phyloP scores from a whole-genome alignment of 2,113 vertebrate genomes.

The Saccopteryx leptura region DNA sequence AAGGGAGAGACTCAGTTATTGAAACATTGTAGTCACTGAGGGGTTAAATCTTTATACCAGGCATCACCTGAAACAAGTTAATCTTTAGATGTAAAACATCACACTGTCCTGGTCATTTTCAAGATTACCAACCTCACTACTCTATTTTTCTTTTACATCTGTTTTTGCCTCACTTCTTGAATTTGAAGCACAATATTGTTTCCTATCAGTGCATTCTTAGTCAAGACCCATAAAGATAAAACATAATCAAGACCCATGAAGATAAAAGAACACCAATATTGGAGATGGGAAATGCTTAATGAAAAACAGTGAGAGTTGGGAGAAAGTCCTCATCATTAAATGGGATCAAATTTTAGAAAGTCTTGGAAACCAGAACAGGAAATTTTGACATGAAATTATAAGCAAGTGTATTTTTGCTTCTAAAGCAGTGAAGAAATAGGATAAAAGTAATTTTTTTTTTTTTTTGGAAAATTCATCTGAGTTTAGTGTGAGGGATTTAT shows the following conservation, averaged over 20 bases:
- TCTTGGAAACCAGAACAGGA: not conserved
- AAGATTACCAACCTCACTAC: not conserved
- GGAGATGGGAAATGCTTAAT: not conserved
- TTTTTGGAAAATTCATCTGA: not conserved
- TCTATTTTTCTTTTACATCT: not conserved
- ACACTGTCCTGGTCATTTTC: not conserved
- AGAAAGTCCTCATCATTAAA: not conserved
- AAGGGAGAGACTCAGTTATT: not conserved
- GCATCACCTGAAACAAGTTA: not conserved
- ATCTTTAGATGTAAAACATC: not conserved
- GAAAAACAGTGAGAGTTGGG: not conserved
- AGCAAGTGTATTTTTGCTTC: not conserved
- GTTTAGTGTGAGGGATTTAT: not conserved
- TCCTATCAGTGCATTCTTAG: not conserved
- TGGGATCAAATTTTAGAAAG: slow-evolving; percentile 29
- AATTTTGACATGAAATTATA: not conserved
- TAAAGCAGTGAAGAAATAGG: not conserved
- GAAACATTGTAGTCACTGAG: not conserved
- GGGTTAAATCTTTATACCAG: not conserved
- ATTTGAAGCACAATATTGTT: not conserved
- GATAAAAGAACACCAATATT: not conserved
- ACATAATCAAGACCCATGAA: not conserved
- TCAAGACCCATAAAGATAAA: not conserved
- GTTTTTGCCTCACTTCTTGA: slow-evolving; percentile 9
- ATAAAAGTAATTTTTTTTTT: not conserved